These are phyloP conservation scores for Campylomormyrus numenius DNA, from an alignment of 2,113 vertebrate species.

Conservation along the genomic window DNA sequence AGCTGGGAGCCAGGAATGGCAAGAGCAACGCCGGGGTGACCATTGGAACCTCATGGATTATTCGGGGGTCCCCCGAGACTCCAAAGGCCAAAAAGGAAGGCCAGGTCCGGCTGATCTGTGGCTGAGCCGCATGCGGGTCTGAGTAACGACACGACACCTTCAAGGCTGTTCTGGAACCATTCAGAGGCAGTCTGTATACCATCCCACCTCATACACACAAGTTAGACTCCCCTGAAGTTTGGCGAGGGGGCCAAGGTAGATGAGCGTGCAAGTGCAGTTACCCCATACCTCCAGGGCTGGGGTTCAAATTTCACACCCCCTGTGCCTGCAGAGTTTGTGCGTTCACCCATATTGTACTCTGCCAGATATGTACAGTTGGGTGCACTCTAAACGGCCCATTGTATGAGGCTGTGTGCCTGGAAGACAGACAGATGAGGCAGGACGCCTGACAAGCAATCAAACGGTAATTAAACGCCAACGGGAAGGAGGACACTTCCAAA, in stretches of 20 bases:
- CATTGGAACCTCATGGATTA: not conserved
- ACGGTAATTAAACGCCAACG: not conserved
- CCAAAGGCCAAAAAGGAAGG: not conserved
- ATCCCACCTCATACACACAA: not conserved
- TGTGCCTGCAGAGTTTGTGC: not conserved
- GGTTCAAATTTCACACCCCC: not conserved
- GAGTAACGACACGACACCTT: not conserved
- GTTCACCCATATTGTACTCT: not conserved
- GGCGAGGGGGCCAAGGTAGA: not conserved
- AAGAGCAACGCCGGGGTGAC: not conserved
- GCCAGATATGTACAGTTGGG: not conserved
- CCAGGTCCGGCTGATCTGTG: not conserved
- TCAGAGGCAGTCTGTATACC: not conserved
- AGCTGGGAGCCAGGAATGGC: not conserved
- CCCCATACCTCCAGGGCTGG: not conserved
- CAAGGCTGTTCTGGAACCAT: not conserved
- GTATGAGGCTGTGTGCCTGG: not conserved
- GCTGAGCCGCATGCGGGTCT: not conserved
- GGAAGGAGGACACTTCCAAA: not conserved
- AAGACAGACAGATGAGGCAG: not conserved
- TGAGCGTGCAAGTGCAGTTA: not conserved
- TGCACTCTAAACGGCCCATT: not conserved
- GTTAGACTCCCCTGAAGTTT: not conserved
- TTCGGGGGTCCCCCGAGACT: not conserved
- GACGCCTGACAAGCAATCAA: not conserved